phyloP scores from a whole-genome alignment of 1,140 invertebrate genomes.

The Drosophila willistoni region DNA sequence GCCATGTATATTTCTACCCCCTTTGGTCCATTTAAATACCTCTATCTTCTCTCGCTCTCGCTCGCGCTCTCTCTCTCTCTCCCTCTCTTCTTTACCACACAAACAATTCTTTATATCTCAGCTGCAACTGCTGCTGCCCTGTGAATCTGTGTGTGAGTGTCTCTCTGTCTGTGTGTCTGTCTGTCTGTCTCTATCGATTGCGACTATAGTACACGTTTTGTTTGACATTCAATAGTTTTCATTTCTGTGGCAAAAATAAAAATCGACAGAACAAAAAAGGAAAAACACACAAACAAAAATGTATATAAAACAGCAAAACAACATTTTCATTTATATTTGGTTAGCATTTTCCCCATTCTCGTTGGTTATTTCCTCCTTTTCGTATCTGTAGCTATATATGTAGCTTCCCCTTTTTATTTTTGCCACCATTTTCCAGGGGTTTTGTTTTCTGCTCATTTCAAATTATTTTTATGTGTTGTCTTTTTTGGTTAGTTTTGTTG shows the following conservation, averaged over 20 bases:
- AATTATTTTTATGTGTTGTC: slow-evolving; percentile 73
- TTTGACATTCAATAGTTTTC: slow-evolving; percentile 79
- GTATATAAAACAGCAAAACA: slow-evolving; percentile 35
- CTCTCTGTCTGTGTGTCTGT: background rate
- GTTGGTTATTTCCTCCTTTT: too few relatives aligned
- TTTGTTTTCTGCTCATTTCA: slow-evolving; percentile 56
- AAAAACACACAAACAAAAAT: slow-evolving; percentile 5
- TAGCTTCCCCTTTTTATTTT: background rate
- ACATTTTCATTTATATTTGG: slow-evolving; percentile 56
- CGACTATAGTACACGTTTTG: slow-evolving; percentile 62
- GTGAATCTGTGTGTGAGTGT: slow-evolving; percentile 26
- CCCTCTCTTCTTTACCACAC: background rate
- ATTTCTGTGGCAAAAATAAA: slow-evolving; percentile 66
- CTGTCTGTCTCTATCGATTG: slow-evolving; percentile 48
- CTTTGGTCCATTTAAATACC: slow-evolving; percentile 1
- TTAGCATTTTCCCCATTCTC: slow-evolving; percentile 1
- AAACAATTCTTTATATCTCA: slow-evolving; percentile 40
- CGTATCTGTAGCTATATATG: too few relatives aligned
- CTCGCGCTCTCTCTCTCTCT: background rate
- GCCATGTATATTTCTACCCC: slow-evolving; percentile 39
- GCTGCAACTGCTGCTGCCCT: slow-evolving; percentile 8
- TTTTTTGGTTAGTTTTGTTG: slow-evolving; percentile 44
- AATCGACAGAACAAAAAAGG: slow-evolving; percentile 30
- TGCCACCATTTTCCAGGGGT: background rate
- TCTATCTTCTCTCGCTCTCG: background rate